Evolutionary conservation across 2,113 vertebrate genomes (phyloP), one percentile per base, ranked within the genome.

Genomic region (Echinops telfairi): DNA sequence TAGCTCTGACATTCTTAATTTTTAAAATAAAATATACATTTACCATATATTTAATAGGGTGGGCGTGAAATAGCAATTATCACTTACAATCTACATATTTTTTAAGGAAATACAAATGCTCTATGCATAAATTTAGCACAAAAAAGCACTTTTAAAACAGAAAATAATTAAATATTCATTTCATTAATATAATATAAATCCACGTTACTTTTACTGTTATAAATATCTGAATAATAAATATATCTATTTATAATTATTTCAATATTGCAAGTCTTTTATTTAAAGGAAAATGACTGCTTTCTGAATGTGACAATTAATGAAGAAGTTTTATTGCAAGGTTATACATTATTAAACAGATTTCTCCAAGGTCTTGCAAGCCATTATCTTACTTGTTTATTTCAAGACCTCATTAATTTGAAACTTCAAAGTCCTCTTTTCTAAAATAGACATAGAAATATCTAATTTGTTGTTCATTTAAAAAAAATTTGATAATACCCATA

Each of bases 11-110:
- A 79, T 60, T 40, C 53, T 76, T 88, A 62, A 40, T 15, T 77
- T 88, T 84, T 68, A 62, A 86, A 79, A 77, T 88, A 71, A 93
- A 88, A 58, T 83, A 58, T 43, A 60, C 19, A 79, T 16, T 16
- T 22, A 23, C 7, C 2, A 4, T 53, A 76, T 0, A 3, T 80
- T 83, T 43, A 27, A 0, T 15, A 60, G 83, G 80, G 9, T 57
- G 3, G 19, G 57, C 38, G 77, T 38, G 27, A 84, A 80, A n/a
- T 43, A 78, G 40, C 22, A 81, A 40, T 77, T 53, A 40, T 43
- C 36, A 87, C 10, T 79, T 19, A 81, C 68, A 68, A 2, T 11
- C 10, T 70, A 79, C 4, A 73, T 38, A 79, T 47, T 83, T 79
- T 29, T 0, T 11, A 70, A 70, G 22, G 40, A 83, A 77, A 70